Conservation (phyloP, 2,888 invertebrate genomes). For the Digitonthophagus gazella region DNA sequence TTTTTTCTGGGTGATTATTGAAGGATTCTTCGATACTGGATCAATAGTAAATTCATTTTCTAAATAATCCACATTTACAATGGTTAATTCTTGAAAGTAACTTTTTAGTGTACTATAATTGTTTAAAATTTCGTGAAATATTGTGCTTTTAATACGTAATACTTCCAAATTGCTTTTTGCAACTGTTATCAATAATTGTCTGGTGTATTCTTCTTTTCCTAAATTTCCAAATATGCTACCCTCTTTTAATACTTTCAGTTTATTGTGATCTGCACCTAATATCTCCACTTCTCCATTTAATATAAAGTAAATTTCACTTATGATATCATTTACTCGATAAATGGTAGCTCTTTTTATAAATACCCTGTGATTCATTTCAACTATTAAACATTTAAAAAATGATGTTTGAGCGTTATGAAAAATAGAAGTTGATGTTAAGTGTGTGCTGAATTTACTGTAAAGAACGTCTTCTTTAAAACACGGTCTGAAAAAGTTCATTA, state of each 20-base stretch:
- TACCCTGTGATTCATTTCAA: slow-evolving; percentile 26
- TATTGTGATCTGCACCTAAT: slow-evolving; percentile 35
- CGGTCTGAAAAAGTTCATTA: slow-evolving; percentile 27
- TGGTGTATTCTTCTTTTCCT: slow-evolving; percentile 26
- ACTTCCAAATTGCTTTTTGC: slow-evolving; percentile 36
- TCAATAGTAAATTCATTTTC: slow-evolving; percentile 12
- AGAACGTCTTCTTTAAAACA: slow-evolving; percentile 33
- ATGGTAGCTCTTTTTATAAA: slow-evolving; percentile 25
- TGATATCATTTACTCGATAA: slow-evolving; percentile 33
- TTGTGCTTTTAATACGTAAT: slow-evolving; percentile 28
- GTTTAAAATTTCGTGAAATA: slow-evolving; percentile 32
- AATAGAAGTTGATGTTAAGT: slow-evolving; percentile 25
- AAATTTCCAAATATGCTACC: slow-evolving; percentile 37
- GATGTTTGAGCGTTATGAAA: slow-evolving; percentile 28
- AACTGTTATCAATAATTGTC: slow-evolving; percentile 36
- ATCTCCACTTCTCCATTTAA: slow-evolving; percentile 35
- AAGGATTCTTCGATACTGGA: background rate
- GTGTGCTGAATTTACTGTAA: slow-evolving; percentile 29
- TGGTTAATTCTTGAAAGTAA: slow-evolving; percentile 26
- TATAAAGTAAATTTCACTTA: slow-evolving; percentile 32
- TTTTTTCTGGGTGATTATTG: background rate
- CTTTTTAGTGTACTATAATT: slow-evolving; percentile 28
- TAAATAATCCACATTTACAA: slow-evolving; percentile 32
- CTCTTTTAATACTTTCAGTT: slow-evolving; percentile 26
- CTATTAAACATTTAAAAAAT: slow-evolving; percentile 29